Conservation (phyloP, 2,888 invertebrate genomes). For the Latrodectus hesperus region DNA sequence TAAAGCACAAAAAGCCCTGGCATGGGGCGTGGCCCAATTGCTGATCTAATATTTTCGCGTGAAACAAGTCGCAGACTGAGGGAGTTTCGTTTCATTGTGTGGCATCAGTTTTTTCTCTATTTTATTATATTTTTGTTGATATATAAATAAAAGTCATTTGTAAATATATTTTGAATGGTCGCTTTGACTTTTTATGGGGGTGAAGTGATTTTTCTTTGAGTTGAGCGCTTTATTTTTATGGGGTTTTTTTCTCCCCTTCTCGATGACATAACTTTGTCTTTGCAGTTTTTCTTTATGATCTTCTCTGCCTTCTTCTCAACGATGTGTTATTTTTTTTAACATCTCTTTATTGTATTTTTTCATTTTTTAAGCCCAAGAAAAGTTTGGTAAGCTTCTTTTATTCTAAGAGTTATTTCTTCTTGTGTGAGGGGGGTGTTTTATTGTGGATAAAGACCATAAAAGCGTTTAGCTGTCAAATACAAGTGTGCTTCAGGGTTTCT, state of each 20-base stretch:
- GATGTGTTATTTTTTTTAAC: background rate
- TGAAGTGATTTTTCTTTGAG: conserved; percentile 53
- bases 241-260: conserved; percentile 6
- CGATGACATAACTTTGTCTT: conserved; percentile 37
- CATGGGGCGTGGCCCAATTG: conserved; percentile 45
- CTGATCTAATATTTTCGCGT: conserved; percentile 54
- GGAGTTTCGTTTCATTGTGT: conserved; percentile 1
- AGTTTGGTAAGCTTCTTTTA: conserved; percentile 52
- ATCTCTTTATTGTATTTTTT: conserved; percentile 30
- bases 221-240: background rate
- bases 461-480: conserved; percentile 64
- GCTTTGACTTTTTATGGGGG: conserved; percentile 24
- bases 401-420: conserved; percentile 15
- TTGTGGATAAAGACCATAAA: conserved; percentile 64
- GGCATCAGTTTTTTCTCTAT: conserved; percentile 18
- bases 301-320: background rate
- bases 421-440: conserved; percentile 42
- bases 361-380: conserved; percentile 45
- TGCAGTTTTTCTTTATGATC: background rate
- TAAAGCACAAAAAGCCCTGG: conserved; percentile 52
- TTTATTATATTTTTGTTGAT: too few relatives aligned
- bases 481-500: conserved; percentile 59
- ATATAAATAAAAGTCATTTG: conserved; percentile 29
- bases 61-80: conserved; percentile 37
- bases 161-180: conserved; percentile 57